These are phyloP conservation scores for Melanerpes formicivorus DNA, from an alignment of 2,113 vertebrate species.

Conservation along the genomic window DNA sequence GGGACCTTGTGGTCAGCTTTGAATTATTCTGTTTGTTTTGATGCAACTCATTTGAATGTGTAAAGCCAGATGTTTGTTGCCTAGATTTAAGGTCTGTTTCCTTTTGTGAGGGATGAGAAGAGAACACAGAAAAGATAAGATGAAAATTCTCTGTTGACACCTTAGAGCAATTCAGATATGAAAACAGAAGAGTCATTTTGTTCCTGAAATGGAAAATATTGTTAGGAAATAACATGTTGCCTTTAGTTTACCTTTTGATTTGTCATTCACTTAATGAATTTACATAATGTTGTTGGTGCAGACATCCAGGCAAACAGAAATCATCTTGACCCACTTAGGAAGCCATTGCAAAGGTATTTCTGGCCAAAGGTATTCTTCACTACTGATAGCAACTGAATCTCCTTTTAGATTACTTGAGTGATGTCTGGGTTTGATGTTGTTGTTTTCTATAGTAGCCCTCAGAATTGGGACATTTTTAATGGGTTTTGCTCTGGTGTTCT, in stretches of 20 bases:
- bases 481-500: background rate
- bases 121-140: conserved; percentile 22
- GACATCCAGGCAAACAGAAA: background rate
- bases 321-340: background rate
- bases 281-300: background rate
- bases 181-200: background rate
- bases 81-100: conserved; percentile 18
- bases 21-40: conserved; percentile 79
- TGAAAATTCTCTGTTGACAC: background rate
- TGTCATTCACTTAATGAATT: background rate
- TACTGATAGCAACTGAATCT: background rate
- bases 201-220: background rate
- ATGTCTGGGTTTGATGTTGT: background rate
- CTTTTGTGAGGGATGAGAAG: conserved; percentile 16
- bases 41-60: conserved; percentile 74
- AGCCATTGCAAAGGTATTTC: background rate
- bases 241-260: conserved; percentile 22
- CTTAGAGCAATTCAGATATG: conserved; percentile 15
- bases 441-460: background rate
- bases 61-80: conserved; percentile 71
- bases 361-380: background rate
- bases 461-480: background rate
- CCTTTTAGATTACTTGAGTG: background rate
- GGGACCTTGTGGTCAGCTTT: conserved; percentile 62
- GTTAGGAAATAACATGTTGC: background rate